Percentiles rank a stretch among this genome's conserved stretches.
These are phyloP conservation scores for Drosophila robusta DNA, from an alignment of 2,888 invertebrate genomes.

Conservation along the genomic window DNA sequence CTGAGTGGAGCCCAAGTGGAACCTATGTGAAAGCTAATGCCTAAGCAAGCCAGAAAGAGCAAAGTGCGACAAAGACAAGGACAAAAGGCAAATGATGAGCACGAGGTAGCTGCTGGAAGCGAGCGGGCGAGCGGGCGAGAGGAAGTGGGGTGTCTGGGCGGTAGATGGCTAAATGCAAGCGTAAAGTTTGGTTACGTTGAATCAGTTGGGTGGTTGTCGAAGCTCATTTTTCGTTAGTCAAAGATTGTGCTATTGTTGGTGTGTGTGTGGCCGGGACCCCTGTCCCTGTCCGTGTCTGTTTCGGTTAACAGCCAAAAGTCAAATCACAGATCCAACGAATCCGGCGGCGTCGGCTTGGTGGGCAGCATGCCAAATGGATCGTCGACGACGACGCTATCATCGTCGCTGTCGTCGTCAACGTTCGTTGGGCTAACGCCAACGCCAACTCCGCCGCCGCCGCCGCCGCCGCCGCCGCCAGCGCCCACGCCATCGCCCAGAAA, in stretches of 20 bases:
- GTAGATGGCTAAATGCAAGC: background rate
- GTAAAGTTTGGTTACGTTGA: slow-evolving; percentile 10
- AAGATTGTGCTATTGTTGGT: slow-evolving; percentile 52
- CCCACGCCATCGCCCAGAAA: slow-evolving; percentile 86
- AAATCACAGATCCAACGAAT: slow-evolving; percentile 85
- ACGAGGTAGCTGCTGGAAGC: slow-evolving; percentile 58
- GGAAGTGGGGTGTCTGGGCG: background rate
- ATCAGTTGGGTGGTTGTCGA: slow-evolving; percentile 48
- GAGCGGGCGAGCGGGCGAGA: background rate
- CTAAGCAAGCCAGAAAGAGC: slow-evolving; percentile 14
- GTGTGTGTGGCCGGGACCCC: slow-evolving; percentile 3
- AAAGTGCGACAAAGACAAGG: slow-evolving; percentile 3
- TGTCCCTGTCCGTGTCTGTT: slow-evolving; percentile 18
- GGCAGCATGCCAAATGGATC: slow-evolving; percentile 87
- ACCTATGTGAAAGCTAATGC: slow-evolving; percentile 4
- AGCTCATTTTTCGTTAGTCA: slow-evolving; percentile 55
- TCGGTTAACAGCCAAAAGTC: slow-evolving; percentile 79
- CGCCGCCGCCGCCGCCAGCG: slow-evolving; percentile 68
- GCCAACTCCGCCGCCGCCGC: slow-evolving; percentile 14
- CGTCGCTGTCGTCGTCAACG: slow-evolving; percentile 44
- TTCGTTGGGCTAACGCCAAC: slow-evolving; percentile 27
- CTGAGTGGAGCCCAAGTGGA: background rate
- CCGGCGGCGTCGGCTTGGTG: slow-evolving; percentile 87
- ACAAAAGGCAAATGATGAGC: slow-evolving; percentile 45
- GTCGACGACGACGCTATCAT: slow-evolving; percentile 77